Conservation (phyloP, 2,797 vertebrate species). For the Mionectes olivaceus region DNA sequence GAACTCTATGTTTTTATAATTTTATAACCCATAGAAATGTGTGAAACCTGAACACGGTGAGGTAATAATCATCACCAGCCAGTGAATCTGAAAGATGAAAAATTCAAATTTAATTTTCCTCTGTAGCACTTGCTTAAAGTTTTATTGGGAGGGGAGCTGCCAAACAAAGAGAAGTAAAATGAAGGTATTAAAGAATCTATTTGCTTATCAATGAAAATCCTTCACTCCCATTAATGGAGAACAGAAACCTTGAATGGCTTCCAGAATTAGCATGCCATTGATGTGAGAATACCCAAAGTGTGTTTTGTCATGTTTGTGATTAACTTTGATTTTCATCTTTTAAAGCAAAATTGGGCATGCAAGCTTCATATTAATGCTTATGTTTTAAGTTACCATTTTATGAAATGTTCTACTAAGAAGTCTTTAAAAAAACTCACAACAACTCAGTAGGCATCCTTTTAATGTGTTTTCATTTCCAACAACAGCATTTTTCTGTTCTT, state of each 20-base stretch:
- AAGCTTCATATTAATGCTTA: conserved; percentile 7
- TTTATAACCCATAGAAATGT: conserved; percentile 44
- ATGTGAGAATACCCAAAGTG: conserved; percentile 4
- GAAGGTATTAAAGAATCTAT: conserved; percentile 14
- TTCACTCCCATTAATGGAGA: conserved; percentile 47
- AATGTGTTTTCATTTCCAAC: conserved; percentile 62
- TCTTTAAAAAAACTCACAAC: conserved; percentile 50
- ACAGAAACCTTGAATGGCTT: conserved; percentile 59
- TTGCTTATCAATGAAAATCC: conserved; percentile 47
- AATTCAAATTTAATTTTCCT: conserved; percentile 55
- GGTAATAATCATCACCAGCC: conserved; percentile 48
- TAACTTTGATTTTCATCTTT: conserved; percentile 58
- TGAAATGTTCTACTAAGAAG: conserved; percentile 40
- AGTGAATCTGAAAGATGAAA: conserved; percentile 55
- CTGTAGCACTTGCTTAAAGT: background rate
- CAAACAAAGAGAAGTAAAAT: conserved; percentile 57
- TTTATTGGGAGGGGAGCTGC: conserved; percentile 27
- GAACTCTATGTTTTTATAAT: background rate
- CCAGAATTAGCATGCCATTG: conserved; percentile 55
- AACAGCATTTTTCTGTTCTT: conserved; percentile 58
- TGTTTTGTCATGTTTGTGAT: conserved; percentile 51
- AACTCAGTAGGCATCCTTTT: conserved; percentile 54
- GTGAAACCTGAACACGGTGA: conserved; percentile 29
- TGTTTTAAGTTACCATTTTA: conserved; percentile 58
- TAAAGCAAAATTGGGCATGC: conserved; percentile 63